Base-by-base conservation (phyloP, 2,113 vertebrate genomes). In the Acanthisitta chloris region DNA sequence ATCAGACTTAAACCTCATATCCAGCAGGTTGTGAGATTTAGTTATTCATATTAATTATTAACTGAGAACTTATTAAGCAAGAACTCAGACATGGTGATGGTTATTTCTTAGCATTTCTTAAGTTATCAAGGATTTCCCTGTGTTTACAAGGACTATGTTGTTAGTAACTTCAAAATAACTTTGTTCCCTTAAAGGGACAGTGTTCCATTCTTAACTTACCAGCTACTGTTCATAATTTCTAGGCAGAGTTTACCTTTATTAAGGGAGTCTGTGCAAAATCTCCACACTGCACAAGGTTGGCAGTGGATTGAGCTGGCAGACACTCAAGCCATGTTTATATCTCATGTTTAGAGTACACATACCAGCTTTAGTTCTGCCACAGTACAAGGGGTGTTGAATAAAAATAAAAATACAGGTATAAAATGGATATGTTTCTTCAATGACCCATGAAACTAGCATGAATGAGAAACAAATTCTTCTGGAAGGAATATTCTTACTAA, bases 31-130 rank as follows among this genome's bases (percentile, higher is more conserved):
- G 51, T 81, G 51, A 81, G 51, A 51, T 43, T 89, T n/a, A 54
- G 17, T 62, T 65, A 66, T n/a, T n/a, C n/a, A n/a, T n/a, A n/a
- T n/a, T n/a, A n/a, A n/a, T n/a, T n/a, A n/a, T n/a, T n/a, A n/a
- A n/a, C n/a, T n/a, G n/a, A n/a, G n/a, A n/a, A n/a, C 52, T 65
- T 46, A 59, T 36, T 72, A 71, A 70, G 83, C 28, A 94, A 73
- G 62, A 73, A 83, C 21, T 3, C n/a, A 55, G 61, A 74, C 14
- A 51, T 0, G 2, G 24, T 38, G 16, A 12, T 73, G 45, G 84
- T 79, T 43, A 49, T 20, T 23, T 80, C 21, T 52, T 48, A n/a
- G 14, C 42, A 58, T 86, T 92, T 96, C 48, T 64, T 55, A 71
- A 36, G 11, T 36, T 74, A 14, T 1, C 78, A 42, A 42, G 18